Evolutionary conservation across 2,113 vertebrate species (phyloP), one percentile per base, ranked within the genome.

Genomic region (Cavia aperea): DNA sequence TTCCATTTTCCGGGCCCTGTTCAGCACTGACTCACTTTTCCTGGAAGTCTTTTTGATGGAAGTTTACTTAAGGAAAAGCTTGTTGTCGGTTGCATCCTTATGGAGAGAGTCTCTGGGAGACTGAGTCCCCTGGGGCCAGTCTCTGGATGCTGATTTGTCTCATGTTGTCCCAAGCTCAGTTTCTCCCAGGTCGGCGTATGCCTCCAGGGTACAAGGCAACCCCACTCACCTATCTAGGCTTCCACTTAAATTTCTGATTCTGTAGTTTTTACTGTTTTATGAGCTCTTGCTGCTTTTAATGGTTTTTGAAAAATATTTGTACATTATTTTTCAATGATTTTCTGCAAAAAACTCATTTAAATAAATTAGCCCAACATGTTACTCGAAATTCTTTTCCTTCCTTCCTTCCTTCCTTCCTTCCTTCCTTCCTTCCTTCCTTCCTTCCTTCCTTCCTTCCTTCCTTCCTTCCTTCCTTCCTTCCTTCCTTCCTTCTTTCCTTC

Each of bases 271-370:
- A 39, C 39, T 77, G 29, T 60, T 15, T 51, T 11, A 3, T 93
- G 54, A 82, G 51, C 11, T 92, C 33, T 82, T 86, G 51, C 46
- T 91, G 33, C 39, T 86, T 83, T 82, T 63, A 93, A 77, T 77
- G 54, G 31, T 26, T 46, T 63, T 46, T 89, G 24, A 54, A 84
- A 81, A 79, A 73, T 23, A 83, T 65, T 72, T 93, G 16, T 33
- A 31, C 13, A 63, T 70, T 88, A 82, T 81, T 82, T 89, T 82
- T 72, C n/a, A 65, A 43, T 88, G 43, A 31, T 65, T 68, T 94
- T 84, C 86, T 90, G 13, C 26, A 68, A 73, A 12, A 86, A 11
- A 43, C 24, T 43, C 83, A 66, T 92, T 89, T 79, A n/a, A 88
- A 54, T 60, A 66, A 81, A 26, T 7, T 81, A 43, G 11, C 16